phyloP scores from a whole-genome alignment of 1,140 invertebrate species.

The Drosophila ironensis region DNA sequence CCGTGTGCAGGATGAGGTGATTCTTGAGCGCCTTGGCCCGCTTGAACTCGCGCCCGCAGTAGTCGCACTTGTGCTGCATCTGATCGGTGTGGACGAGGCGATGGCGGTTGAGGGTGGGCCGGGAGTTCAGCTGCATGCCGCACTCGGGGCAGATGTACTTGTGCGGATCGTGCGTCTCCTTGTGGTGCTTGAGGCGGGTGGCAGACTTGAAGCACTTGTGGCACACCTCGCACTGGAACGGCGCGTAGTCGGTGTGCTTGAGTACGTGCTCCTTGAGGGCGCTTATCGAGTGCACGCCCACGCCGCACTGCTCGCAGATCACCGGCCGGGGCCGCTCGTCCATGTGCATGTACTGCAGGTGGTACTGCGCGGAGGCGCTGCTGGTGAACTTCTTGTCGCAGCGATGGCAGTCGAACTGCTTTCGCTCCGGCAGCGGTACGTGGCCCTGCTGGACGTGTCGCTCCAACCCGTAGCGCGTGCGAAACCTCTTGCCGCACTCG shows the following conservation, averaged over 20 bases:
- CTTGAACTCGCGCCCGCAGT: conserved; percentile 73
- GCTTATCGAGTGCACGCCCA: conserved; percentile 82
- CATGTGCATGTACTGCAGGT: conserved; percentile 82
- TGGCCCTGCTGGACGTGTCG: conserved; percentile 48
- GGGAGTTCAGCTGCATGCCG: conserved; percentile 82
- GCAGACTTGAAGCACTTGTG: conserved; percentile 81
- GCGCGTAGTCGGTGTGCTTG: conserved; percentile 82
- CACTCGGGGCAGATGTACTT: conserved; percentile 83
- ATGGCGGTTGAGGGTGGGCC: conserved; percentile 82
- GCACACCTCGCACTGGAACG: conserved; percentile 82
- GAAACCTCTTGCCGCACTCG: conserved; percentile 53
- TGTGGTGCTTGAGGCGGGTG: conserved; percentile 65
- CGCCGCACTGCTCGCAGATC: conserved; percentile 82
- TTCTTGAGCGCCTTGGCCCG: conserved; percentile 81
- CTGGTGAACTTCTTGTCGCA: conserved; percentile 75
- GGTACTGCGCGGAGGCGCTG: conserved; percentile 64
- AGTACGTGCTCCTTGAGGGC: conserved; percentile 82
- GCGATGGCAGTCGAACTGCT: conserved; percentile 43
- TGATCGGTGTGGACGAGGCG: conserved; percentile 82
- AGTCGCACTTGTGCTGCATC: conserved; percentile 82
- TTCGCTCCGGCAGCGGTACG: conserved; percentile 46
- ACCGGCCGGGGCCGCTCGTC: conserved; percentile 81
- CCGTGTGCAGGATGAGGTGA: conserved; percentile 82
- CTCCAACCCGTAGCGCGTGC: conserved; percentile 34
- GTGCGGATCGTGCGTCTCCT: conserved; percentile 82